phyloP scores from a whole-genome alignment of 2,888 invertebrate species.

The Hylaea fasciaria region DNA sequence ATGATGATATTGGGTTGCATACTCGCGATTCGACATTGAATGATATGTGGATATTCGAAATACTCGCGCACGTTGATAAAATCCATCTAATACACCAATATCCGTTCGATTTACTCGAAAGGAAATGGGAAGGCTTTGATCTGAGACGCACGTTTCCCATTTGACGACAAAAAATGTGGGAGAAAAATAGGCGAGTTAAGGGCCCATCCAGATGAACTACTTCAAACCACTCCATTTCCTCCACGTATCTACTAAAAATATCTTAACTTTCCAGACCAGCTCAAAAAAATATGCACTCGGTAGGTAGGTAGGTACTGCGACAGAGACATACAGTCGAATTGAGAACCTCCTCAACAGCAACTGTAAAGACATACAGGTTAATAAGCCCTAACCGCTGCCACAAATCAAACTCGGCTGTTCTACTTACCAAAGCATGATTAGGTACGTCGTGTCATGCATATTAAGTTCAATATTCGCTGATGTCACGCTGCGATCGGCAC shows the following conservation, averaged over 20 bases:
- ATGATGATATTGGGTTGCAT: conserved; percentile 29
- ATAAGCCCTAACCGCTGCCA: neutral
- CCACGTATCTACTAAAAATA: no score
- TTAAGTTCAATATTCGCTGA: conserved; percentile 60
- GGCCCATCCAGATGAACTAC: no score
- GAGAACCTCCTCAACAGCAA: no score
- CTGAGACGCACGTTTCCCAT: conserved; percentile 37
- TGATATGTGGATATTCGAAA: conserved; percentile 39
- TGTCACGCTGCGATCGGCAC: conserved; percentile 51
- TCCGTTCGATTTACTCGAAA: conserved; percentile 53
- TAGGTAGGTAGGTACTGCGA: no score
- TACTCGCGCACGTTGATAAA: conserved; percentile 50
- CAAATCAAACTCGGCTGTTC: conserved; percentile 4
- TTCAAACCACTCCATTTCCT: no score
- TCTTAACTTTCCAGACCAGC: no score
- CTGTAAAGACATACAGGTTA: neutral
- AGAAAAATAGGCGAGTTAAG: neutral
- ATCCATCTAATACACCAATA: conserved; percentile 56
- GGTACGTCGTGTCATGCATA: conserved; percentile 44
- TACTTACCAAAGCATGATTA: no score
- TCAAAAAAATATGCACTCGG: no score
- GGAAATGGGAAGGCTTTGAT: conserved; percentile 48
- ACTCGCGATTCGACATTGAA: conserved; percentile 24
- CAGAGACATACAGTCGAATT: no score
- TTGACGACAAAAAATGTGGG: conserved; percentile 4